These are phyloP conservation scores for Phrynocephalus forsythii DNA, from an alignment of 2,797 vertebrate species.

Conservation along the genomic window DNA sequence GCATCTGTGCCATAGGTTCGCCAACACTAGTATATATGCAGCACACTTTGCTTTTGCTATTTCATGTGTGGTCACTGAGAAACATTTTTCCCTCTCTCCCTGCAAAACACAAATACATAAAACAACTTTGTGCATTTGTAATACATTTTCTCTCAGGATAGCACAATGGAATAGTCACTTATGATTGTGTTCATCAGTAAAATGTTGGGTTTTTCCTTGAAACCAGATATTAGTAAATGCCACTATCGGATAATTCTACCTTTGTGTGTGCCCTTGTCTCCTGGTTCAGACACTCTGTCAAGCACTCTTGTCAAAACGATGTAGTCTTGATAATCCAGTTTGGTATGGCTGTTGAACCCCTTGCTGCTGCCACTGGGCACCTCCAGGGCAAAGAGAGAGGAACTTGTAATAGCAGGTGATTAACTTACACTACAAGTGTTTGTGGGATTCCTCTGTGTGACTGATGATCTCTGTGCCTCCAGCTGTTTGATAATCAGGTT, in stretches of 20 bases:
- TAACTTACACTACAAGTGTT: slow-evolving; percentile 3
- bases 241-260: not conserved
- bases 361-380: slow-evolving; percentile 29
- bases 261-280: slow-evolving; percentile 23
- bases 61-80: not conserved
- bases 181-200: not conserved
- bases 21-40: too few relatives aligned
- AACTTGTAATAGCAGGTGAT: slow-evolving; percentile 24
- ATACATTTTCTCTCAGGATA: not conserved
- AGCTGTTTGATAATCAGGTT: slow-evolving; percentile 22
- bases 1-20: too few relatives aligned
- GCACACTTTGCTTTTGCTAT: too few relatives aligned
- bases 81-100: not conserved
- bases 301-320: slow-evolving; percentile 13
- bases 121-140: not conserved
- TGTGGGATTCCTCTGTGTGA: not conserved
- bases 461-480: not conserved
- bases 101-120: too few relatives aligned
- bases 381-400: not conserved
- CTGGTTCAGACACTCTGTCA: slow-evolving; percentile 5
- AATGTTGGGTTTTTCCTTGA: not conserved
- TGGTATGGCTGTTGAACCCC: slow-evolving; percentile 24
- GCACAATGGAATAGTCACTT: not conserved
- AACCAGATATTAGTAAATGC: not conserved
- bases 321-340: slow-evolving; percentile 29